Base-by-base conservation (phyloP, 64 coral and sea anemone genomes). In the Pocillopora damicornis region DNA sequence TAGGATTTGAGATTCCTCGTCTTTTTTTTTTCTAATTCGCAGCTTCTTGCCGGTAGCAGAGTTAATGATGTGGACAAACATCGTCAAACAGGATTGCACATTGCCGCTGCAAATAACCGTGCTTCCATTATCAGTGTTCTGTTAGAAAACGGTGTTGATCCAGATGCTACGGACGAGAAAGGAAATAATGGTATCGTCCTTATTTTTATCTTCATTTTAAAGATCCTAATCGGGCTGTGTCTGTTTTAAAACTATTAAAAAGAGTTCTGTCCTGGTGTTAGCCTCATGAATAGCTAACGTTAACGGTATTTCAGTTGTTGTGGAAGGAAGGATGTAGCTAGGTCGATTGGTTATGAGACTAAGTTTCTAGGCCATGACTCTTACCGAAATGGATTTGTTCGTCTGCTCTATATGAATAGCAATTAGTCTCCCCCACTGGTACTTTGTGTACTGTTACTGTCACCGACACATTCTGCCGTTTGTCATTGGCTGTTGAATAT, bases 41-140 rank as follows among this genome's bases (percentile, higher is more conserved):
- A 98, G 96, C 91, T 98, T 30, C 74, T 98, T 26, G 96, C 96
- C 60, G 90, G 88, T 11, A 91, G 88, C 17, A 89, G 76, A 23
- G 64, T 98, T 4, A 95, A 98, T 90, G 96, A 94, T 22, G 79
- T 81, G 0, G 90, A 98, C 83, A 92, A 89, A 77, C 93, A 98
- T 86, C 82, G 88, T 23, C 93, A 94, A 86, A 95, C 93, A 4
- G 87, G 90, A 17, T 37, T 98, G 15, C 96, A 98, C 26, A 87
- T 92, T 79, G 96, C 96, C 4, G 90, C 96, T 13, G 90, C 88
- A 22, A 89, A 94, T 13, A 92, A 98, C 26, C 79, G 86, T 16
- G 74, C 93, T 1, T 88, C 82, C 22, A 82, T 98, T 38, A 78
- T 95, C 42, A 94, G 90, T 58, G 86, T 94, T 18, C 76, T 98